phyloP scores from a whole-genome alignment of 2,113 vertebrate species.

The Aptenodytes forsteri region DNA sequence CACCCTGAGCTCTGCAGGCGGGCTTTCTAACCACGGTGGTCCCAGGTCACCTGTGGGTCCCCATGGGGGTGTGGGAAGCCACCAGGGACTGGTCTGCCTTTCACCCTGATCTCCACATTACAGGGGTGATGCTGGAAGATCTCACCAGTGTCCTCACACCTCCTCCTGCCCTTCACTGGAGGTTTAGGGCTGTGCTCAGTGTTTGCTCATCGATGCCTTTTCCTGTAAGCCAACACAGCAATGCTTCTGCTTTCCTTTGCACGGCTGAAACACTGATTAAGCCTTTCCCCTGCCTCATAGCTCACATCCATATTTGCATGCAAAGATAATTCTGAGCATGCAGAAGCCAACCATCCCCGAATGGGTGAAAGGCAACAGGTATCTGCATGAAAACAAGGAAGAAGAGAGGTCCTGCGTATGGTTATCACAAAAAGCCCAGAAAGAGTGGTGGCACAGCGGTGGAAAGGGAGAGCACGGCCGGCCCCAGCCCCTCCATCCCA shows the following conservation, averaged over 20 bases:
- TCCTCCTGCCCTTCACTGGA: not conserved
- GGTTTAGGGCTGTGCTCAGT: not conserved
- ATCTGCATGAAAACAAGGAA: too few species aligned
- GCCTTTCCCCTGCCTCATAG: not conserved
- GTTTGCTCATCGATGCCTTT: not conserved
- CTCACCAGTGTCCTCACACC: not conserved
- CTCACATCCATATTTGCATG: too few species aligned
- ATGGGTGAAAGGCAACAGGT: not conserved
- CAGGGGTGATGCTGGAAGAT: not conserved
- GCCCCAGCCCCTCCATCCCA: not conserved
- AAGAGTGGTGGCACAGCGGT: not conserved
- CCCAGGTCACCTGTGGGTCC: not conserved
- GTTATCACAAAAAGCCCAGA: not conserved
- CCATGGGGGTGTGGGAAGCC: rapidly evolving
- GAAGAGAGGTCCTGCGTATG: not conserved
- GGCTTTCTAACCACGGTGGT: not conserved
- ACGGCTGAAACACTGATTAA: not conserved
- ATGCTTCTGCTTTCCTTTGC: not conserved
- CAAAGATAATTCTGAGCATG: not conserved
- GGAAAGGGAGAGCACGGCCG: not conserved
- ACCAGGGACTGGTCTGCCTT: not conserved
- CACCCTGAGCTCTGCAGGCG: not conserved
- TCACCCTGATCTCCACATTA: rapidly evolving
- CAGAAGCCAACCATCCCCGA: not conserved
- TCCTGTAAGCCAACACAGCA: not conserved